phyloP scores from a whole-genome alignment of 2,797 vertebrate genomes.

The Oreochromis mossambicus region DNA sequence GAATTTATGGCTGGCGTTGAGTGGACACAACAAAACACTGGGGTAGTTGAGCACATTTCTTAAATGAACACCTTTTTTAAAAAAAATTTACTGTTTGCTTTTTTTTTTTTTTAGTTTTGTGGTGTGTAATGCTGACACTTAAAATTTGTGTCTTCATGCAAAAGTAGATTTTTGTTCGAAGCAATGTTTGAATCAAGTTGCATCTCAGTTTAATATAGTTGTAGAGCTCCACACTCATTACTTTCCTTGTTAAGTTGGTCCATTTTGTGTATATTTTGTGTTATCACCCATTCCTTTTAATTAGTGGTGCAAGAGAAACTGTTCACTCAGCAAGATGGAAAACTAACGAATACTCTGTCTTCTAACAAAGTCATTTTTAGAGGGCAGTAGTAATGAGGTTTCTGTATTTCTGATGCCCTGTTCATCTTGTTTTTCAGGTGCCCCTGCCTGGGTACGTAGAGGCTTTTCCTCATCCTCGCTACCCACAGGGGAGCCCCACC shows the following conservation, averaged over 20 bases:
- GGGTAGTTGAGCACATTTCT: constrained; percentile 73
- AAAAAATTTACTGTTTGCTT: constrained; percentile 7
- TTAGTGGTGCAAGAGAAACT: constrained; percentile 29
- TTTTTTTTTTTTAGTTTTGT: constrained; percentile 8
- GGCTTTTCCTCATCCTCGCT: constrained; percentile 92
- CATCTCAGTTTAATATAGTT: constrained; percentile 5
- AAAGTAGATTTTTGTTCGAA: constrained; percentile 36
- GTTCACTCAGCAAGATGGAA: constrained; percentile 33
- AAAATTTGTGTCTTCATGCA: background rate
- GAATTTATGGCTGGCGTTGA: constrained; percentile 69
- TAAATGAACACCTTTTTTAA: constrained; percentile 62
- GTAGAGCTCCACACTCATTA: constrained; percentile 23
- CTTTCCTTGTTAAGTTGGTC: constrained; percentile 18
- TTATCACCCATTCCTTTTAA: constrained; percentile 28
- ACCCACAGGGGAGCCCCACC: constrained; percentile 85
- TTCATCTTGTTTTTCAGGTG: constrained; percentile 72
- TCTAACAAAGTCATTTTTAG: background rate
- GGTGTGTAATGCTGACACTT: background rate
- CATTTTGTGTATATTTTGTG: constrained; percentile 16
- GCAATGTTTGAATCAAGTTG: constrained; percentile 2
- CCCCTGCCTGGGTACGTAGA: constrained; percentile 96
- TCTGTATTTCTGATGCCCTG: background rate
- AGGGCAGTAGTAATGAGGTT: background rate
- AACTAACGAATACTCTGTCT: background rate
- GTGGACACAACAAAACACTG: constrained; percentile 66